Evolutionary conservation across 2,888 invertebrate genomes (phyloP).

Genomic region (Drosophila maculinotata): DNA sequence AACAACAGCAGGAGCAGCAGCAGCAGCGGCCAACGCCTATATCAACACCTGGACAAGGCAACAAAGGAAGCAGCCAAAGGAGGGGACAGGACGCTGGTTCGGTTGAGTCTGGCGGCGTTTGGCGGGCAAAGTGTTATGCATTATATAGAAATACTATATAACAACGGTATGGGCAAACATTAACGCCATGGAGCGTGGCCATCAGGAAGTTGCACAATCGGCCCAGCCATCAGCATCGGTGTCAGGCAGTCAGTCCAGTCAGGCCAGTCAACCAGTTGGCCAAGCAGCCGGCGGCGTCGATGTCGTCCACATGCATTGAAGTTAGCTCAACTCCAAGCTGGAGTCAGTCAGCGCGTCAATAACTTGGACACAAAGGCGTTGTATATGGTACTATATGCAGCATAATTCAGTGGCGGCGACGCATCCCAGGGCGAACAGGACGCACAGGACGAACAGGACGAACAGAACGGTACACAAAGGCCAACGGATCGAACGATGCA

Average conservation of each 20-base stretch:
- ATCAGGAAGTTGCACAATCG: slow-evolving; percentile 62
- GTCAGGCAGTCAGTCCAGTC: slow-evolving; percentile 4
- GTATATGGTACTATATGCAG: slow-evolving; percentile 37
- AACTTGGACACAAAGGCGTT: slow-evolving; percentile 57
- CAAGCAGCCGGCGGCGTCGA: slow-evolving; percentile 42
- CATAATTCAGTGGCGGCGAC: slow-evolving; percentile 42
- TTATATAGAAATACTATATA: slow-evolving; percentile 53
- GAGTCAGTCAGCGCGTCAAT: slow-evolving; percentile 64
- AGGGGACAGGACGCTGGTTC: not conserved
- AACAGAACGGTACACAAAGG: slow-evolving; percentile 45
- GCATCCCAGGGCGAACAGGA: slow-evolving; percentile 28
- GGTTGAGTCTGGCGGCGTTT: slow-evolving; percentile 32
- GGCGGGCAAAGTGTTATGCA: slow-evolving; percentile 61
- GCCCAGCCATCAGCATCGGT: slow-evolving; percentile 39
- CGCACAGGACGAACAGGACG: slow-evolving; percentile 18
- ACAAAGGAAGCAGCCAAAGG: slow-evolving; percentile 42
- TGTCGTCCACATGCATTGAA: slow-evolving; percentile 49
- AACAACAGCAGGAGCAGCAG: slow-evolving; percentile 10
- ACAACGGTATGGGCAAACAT: slow-evolving; percentile 53
- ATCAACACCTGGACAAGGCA: slow-evolving; percentile 60
- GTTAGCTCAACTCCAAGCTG: slow-evolving; percentile 27
- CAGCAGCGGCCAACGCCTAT: slow-evolving; percentile 47
- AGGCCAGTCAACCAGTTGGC: slow-evolving; percentile 21
- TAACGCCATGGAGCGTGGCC: slow-evolving; percentile 64
- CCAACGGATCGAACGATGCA: slow-evolving; percentile 31